A percentile compares a stretch with the other conserved stretches of the same genome.
Conservation (phyloP, 2,888 invertebrate genomes). For the Ctena decussata region DNA sequence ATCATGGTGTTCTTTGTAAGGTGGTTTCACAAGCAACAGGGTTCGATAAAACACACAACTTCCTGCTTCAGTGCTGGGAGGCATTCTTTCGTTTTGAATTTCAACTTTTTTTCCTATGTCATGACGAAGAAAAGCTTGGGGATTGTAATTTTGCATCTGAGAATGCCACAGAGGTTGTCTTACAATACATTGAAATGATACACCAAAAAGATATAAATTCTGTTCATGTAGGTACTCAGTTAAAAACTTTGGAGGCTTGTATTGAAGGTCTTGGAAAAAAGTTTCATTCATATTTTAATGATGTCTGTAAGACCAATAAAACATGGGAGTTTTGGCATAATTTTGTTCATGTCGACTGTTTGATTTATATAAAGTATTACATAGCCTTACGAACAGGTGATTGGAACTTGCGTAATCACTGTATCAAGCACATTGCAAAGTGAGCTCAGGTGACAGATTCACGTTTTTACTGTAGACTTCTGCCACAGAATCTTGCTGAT, state of each 20-base stretch:
- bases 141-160: neutral
- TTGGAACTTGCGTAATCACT: neutral
- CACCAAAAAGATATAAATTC: neutral
- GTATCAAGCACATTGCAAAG: neutral
- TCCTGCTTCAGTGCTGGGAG: constrained; percentile 6
- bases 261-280: neutral
- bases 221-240: neutral
- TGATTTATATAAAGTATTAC: neutral
- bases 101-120: neutral
- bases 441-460: neutral
- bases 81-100: neutral
- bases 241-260: neutral
- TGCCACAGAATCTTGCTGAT: neutral
- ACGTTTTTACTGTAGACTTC: neutral
- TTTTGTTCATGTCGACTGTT: neutral
- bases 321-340: neutral
- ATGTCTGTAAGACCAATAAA: neutral
- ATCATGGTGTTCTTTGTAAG: neutral
- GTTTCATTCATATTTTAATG: neutral
- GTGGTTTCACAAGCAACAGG: neutral
- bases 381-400: neutral
- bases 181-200: neutral
- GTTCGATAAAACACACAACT: constrained; percentile 11
- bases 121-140: neutral
- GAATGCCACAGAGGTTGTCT: neutral